Conservation (phyloP, 2,113 vertebrate genomes). For the Antechinus stuartii region DNA sequence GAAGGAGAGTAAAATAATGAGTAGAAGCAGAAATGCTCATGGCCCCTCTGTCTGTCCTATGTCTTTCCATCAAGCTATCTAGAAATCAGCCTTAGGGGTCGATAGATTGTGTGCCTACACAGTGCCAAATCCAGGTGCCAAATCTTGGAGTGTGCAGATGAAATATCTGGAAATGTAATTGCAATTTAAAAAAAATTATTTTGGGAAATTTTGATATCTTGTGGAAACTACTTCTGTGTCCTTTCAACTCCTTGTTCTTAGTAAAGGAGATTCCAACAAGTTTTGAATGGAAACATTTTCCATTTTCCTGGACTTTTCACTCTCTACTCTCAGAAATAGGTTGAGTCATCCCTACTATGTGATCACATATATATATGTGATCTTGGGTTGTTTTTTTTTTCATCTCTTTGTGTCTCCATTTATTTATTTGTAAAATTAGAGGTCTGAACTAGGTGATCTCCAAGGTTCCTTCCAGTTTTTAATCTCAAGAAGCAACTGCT, state of each 20-base stretch:
- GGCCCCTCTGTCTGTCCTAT: background rate
- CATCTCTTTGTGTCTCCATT: background rate
- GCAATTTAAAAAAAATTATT: background rate
- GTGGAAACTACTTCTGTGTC: conserved; percentile 1
- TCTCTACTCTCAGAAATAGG: background rate
- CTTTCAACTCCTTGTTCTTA: background rate
- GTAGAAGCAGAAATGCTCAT: background rate
- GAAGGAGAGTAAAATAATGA: background rate
- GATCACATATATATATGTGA: background rate
- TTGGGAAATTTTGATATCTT: background rate
- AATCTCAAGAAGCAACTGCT: background rate
- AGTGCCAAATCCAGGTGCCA: background rate
- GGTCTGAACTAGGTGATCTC: background rate
- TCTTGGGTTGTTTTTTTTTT: background rate
- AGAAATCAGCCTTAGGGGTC: background rate
- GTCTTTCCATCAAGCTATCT: background rate
- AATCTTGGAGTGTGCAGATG: background rate
- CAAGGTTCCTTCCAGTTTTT: background rate
- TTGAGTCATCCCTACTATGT: background rate
- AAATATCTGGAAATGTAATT: background rate
- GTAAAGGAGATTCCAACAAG: background rate
- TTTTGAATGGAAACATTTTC: background rate
- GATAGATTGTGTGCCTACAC: background rate
- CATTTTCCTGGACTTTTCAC: background rate
- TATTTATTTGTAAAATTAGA: background rate